Conservation (phyloP, 2,888 invertebrate genomes). For the Drosophila imparisetae region DNA sequence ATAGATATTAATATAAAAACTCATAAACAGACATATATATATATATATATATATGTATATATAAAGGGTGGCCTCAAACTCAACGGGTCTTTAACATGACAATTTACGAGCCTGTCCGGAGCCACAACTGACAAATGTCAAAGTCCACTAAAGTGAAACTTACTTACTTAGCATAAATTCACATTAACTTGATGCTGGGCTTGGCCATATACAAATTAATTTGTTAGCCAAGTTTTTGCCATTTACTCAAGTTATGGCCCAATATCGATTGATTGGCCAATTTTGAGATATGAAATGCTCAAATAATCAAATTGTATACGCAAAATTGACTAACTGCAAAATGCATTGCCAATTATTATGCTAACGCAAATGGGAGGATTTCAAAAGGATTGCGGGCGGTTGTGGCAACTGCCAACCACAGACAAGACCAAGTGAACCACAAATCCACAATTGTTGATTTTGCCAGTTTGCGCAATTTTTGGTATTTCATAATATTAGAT, state of each 20-base stretch:
- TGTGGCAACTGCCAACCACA: conserved; percentile 5
- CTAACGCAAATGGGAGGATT: conserved; percentile 21
- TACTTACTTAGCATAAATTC: conserved; percentile 50
- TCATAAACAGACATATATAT: background rate
- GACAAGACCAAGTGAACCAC: background rate
- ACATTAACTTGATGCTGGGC: conserved; percentile 26
- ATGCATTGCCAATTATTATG: conserved; percentile 51
- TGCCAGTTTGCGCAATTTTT: conserved; percentile 22
- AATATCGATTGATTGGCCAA: background rate
- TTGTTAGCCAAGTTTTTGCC: conserved; percentile 6
- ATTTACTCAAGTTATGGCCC: background rate
- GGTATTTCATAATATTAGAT: conserved; percentile 43
- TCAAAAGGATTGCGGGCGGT: background rate
- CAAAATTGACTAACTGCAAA: conserved; percentile 7
- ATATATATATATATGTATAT: background rate
- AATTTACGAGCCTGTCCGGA: conserved; percentile 44
- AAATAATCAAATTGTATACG: background rate
- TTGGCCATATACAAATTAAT: conserved; percentile 15
- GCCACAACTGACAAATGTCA: conserved; percentile 31
- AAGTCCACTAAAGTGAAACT: conserved; percentile 31
- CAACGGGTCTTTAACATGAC: conserved; percentile 32
- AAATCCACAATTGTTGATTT: conserved; percentile 6
- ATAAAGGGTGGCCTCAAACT: conserved; percentile 3
- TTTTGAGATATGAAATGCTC: conserved; percentile 2
- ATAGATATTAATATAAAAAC: conserved; percentile 16